These are phyloP conservation scores for Tragelaphus strepsiceros DNA, from an alignment of 2,113 vertebrate genomes.

Conservation along the genomic window DNA sequence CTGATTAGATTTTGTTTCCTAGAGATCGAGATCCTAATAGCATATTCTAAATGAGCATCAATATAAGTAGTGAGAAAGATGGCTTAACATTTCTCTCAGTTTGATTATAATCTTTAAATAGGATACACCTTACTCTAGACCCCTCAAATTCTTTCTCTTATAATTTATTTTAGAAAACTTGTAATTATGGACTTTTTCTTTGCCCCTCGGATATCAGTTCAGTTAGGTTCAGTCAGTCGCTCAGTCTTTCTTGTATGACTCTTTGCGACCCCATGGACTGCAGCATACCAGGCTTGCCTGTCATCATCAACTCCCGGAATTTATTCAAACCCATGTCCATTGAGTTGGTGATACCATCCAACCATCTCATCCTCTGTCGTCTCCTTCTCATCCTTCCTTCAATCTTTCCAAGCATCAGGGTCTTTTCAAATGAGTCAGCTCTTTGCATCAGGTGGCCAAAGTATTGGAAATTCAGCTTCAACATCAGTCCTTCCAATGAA, in stretches of 20 bases:
- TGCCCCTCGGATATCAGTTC: not conserved
- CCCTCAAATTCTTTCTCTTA: not conserved
- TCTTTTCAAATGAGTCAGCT: not conserved
- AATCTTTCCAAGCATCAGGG: not conserved
- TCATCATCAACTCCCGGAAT: not conserved
- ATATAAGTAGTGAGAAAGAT: not conserved
- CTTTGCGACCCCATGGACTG: rapidly evolving
- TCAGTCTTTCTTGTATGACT: not conserved
- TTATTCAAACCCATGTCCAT: not conserved
- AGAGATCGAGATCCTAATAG: not conserved
- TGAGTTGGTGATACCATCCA: not conserved
- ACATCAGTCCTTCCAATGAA: not conserved
- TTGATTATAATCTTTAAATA: not conserved
- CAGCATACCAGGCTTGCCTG: not conserved
- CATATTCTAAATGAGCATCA: not conserved
- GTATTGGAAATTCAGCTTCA: not conserved
- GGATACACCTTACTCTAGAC: not conserved
- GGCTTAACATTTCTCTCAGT: not conserved
- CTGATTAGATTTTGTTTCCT: not conserved
- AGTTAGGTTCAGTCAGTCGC: not conserved
- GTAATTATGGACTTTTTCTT: not conserved
- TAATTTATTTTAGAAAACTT: not conserved
- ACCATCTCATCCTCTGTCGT: rapidly evolving
- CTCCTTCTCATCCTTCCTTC: not conserved
- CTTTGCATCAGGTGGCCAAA: not conserved